A percentile compares a stretch with the other conserved stretches of the same genome.
Conservation (phyloP, 2,113 vertebrate genomes). For the Corythornis cristatus region DNA sequence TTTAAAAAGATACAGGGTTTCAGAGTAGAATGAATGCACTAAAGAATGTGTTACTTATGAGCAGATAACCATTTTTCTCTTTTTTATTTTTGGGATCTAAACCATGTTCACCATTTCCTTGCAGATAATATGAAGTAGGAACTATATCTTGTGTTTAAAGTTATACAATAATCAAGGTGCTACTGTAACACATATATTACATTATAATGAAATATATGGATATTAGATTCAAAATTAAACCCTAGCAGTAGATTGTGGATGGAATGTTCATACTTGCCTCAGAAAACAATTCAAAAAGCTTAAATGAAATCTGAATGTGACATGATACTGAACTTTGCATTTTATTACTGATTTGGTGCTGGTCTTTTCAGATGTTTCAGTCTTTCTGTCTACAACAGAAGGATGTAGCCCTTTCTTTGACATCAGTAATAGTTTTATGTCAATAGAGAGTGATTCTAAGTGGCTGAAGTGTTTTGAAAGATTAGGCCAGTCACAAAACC, state of each 20-base stretch:
- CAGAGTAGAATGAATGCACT: conserved; percentile 2
- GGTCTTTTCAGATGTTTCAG: not conserved
- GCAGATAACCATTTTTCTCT: not conserved
- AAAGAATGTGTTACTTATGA: not conserved
- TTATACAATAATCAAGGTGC: conserved; percentile 36
- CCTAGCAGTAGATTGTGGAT: not conserved
- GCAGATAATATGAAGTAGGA: not conserved
- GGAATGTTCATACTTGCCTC: not conserved
- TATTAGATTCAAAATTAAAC: conserved; percentile 3
- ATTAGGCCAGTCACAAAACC: not conserved
- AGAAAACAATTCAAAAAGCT: not conserved
- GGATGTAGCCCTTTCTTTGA: not conserved
- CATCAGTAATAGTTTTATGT: not conserved
- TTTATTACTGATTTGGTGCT: not conserved
- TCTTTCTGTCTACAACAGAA: not conserved
- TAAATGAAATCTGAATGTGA: not conserved
- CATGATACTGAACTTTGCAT: not conserved
- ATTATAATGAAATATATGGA: not conserved
- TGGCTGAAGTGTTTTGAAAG: not conserved
- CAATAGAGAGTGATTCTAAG: not conserved
- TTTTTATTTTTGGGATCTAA: conserved; percentile 15
- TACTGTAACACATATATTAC: conserved; percentile 3
- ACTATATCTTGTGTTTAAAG: not conserved
- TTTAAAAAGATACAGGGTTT: not conserved
- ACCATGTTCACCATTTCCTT: not conserved